Conservation (phyloP, 2,113 vertebrate genomes). For the Indri indri region DNA sequence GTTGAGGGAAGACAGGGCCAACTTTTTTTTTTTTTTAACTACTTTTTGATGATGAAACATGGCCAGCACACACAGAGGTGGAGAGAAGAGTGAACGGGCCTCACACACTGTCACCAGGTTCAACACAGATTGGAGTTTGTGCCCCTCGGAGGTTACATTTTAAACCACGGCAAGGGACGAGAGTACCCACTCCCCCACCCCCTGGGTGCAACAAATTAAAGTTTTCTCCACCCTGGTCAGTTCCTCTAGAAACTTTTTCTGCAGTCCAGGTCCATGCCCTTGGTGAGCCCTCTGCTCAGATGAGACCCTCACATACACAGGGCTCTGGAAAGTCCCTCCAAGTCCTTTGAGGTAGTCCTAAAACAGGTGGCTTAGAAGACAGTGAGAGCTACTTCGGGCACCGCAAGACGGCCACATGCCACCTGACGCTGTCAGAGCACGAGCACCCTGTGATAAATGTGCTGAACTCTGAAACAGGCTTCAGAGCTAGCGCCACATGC, state of each 20-base stretch:
- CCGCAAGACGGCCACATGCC: background rate
- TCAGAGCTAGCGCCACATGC: background rate
- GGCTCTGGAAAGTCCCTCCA: background rate
- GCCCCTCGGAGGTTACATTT: accelerated
- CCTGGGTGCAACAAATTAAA: accelerated
- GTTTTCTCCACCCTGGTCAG: accelerated
- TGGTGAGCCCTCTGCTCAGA: background rate
- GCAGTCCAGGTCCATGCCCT: background rate
- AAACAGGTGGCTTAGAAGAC: constrained; percentile 25
- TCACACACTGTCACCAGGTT: accelerated
- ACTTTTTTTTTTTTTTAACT: background rate
- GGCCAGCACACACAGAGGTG: accelerated
- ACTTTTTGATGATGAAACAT: background rate
- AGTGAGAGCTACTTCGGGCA: constrained; percentile 38
- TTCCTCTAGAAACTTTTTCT: background rate
- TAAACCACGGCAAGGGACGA: accelerated
- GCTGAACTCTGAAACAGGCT: constrained; percentile 54
- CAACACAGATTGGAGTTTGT: accelerated
- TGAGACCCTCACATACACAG: background rate
- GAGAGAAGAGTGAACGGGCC: accelerated
- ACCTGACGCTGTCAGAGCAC: constrained; percentile 24
- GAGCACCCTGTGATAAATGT: background rate
- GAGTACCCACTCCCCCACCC: accelerated
- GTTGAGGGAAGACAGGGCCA: background rate
- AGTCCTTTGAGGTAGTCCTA: constrained; percentile 16